Evolutionary conservation across 2,888 invertebrate species (phyloP).

Genomic region (Carterocephalus palaemon): DNA sequence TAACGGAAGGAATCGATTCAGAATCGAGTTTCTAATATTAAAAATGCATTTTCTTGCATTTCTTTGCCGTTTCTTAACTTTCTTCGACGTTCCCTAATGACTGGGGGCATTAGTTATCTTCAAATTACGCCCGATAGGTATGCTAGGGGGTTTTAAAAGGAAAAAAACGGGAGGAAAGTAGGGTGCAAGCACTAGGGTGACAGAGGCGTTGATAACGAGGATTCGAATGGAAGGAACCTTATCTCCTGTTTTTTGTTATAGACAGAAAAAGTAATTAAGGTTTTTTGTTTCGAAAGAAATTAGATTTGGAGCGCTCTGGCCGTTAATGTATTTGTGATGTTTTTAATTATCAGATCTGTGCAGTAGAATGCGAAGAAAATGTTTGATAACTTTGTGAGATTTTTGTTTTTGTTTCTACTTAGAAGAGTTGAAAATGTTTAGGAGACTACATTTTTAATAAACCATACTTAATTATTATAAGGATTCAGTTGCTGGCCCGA

Average conservation of each 20-base stretch:
- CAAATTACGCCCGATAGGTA: constrained; percentile 68
- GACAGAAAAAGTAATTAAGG: constrained; percentile 73
- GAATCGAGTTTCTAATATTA: constrained; percentile 43
- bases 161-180: constrained; percentile 54
- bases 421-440: too few relatives aligned
- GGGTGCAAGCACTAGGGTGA: constrained; percentile 59
- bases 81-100: constrained; percentile 61
- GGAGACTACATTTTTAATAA: too few relatives aligned
- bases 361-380: constrained; percentile 28
- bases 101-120: constrained; percentile 72
- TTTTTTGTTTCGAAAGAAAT: constrained; percentile 66
- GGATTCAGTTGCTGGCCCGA: too few relatives aligned
- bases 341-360: constrained; percentile 55
- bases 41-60: constrained; percentile 69
- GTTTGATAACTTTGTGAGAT: constrained; percentile 20
- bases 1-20: constrained; percentile 16
- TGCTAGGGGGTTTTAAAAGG: constrained; percentile 48
- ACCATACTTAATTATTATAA: too few relatives aligned
- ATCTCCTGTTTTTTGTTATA: constrained; percentile 65
- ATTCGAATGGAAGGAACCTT: constrained; percentile 59
- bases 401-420: too few relatives aligned
- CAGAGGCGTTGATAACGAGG: constrained; percentile 64
- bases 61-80: constrained; percentile 42
- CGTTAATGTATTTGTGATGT: constrained; percentile 68
- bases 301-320: constrained; percentile 55